Percentiles rank a stretch among this genome's conserved stretches.
Evolutionary conservation across 1,140 invertebrate genomes (phyloP).

Genomic region (Hylyphantes graminicola): DNA sequence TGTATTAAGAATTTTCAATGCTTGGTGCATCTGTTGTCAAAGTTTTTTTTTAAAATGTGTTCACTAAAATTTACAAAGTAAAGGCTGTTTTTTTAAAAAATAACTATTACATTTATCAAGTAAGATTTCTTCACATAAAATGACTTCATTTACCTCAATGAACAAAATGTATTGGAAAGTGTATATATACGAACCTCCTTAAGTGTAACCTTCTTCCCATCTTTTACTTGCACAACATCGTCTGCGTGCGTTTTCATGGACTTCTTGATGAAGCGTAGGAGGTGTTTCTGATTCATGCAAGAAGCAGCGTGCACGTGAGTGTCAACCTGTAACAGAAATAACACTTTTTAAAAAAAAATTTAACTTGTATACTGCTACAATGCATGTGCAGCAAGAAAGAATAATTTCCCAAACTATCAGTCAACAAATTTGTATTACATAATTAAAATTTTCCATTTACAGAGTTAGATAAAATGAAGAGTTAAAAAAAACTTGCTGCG

Average conservation of each 20-base stretch:
- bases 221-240: conserved; percentile 83
- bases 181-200: conserved; percentile 70
- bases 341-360: not conserved
- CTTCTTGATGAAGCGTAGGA: conserved; percentile 98
- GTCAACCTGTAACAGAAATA: conserved; percentile 80
- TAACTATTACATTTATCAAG: too few species aligned
- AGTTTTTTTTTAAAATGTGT: too few species aligned
- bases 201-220: conserved; percentile 86
- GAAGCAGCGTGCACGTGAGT: conserved; percentile 99
- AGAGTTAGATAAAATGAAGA: too few species aligned
- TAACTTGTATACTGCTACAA: not conserved
- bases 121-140: not conserved
- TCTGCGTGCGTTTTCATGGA: conserved; percentile 91
- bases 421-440: too few species aligned
- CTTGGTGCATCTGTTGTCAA: too few species aligned
- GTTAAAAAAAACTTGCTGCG: too few species aligned
- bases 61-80: too few species aligned
- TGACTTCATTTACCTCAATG: not conserved
- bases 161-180: not conserved
- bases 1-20: too few species aligned
- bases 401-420: too few species aligned
- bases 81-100: too few species aligned
- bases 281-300: conserved; percentile 99
- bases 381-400: too few species aligned
- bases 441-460: too few species aligned